Percentiles rank a stretch among this genome's conserved stretches.
phyloP scores from a whole-genome alignment of 1,140 invertebrate genomes.

The Bradynema listronoti region DNA sequence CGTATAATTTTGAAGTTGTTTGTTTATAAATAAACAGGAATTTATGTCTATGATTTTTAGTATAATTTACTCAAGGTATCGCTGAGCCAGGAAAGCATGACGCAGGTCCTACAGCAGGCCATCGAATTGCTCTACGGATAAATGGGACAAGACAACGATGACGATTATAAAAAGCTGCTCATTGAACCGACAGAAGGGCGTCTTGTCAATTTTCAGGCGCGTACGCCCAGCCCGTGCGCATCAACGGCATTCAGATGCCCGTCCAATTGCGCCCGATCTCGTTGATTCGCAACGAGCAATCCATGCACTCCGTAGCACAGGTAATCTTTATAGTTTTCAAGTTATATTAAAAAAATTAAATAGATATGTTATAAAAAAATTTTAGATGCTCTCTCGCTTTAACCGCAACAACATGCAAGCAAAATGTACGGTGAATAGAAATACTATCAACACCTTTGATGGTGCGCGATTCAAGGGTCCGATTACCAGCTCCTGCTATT shows the following conservation, averaged over 20 bases:
- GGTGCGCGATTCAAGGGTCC: conserved; percentile 2
- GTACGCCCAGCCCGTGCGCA: background rate
- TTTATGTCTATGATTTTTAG: too few species aligned
- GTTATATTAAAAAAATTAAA: background rate
- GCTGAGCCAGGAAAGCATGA: too few species aligned
- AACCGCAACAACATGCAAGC: conserved; percentile 11
- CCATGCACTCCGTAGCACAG: conserved; percentile 24
- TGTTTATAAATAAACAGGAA: too few species aligned
- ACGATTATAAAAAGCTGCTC: conserved; percentile 8
- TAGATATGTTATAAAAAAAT: background rate
- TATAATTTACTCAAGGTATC: too few species aligned
- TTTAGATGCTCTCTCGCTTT: background rate
- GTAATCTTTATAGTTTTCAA: background rate
- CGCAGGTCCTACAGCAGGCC: conserved; percentile 2
- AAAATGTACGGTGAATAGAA: conserved; percentile 25
- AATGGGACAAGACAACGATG: background rate
- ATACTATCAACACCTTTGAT: conserved; percentile 32
- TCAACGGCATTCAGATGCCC: background rate
- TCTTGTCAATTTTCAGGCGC: too few species aligned
- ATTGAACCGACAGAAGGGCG: too few species aligned
- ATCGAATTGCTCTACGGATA: conserved; percentile 13
- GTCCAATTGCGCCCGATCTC: conserved; percentile 32
- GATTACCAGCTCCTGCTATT: conserved; percentile 23
- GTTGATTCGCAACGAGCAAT: conserved; percentile 32
- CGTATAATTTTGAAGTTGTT: background rate